A percentile compares a stretch with the other conserved stretches of the same genome.
Evolutionary conservation across 2,797 vertebrate genomes (phyloP).

Genomic region (Xerus rutilus): DNA sequence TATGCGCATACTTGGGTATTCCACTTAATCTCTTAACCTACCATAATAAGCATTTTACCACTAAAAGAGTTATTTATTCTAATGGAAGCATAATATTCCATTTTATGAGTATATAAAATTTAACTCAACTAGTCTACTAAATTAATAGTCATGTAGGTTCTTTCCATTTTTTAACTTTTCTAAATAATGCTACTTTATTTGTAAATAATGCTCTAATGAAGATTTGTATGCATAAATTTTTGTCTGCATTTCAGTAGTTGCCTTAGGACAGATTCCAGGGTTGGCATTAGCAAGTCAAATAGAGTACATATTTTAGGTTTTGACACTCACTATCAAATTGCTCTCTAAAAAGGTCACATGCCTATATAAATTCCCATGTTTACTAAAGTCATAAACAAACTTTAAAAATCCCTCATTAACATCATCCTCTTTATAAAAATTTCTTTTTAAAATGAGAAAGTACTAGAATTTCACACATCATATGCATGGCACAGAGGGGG

Average conservation of each 20-base stretch:
- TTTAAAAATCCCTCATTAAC: conserved; percentile 53
- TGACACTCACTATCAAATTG: conserved; percentile 45
- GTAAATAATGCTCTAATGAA: conserved; percentile 46
- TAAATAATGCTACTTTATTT: neutral
- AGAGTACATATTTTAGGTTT: conserved; percentile 50
- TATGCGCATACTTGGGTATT: neutral
- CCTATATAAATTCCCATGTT: conserved; percentile 59
- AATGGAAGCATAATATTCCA: conserved; percentile 28
- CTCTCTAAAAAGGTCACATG: conserved; percentile 36
- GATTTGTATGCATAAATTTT: conserved; percentile 52
- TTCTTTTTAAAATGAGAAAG: conserved; percentile 66
- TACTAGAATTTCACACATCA: conserved; percentile 71
- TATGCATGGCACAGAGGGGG: conserved; percentile 56
- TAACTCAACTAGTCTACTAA: conserved; percentile 15
- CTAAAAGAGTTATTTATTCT: conserved; percentile 45
- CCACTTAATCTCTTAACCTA: neutral
- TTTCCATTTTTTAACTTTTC: neutral
- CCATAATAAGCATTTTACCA: conserved; percentile 20
- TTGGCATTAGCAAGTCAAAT: conserved; percentile 55
- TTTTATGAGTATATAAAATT: conserved; percentile 46
- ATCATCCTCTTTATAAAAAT: conserved; percentile 52
- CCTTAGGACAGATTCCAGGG: conserved; percentile 53
- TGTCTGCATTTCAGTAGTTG: conserved; percentile 58
- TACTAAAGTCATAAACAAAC: conserved; percentile 62
- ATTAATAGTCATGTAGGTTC: neutral